Percentiles rank a stretch among this genome's conserved stretches.
phyloP scores from a whole-genome alignment of 2,113 vertebrate species.

The Ariopsis seemanni region DNA sequence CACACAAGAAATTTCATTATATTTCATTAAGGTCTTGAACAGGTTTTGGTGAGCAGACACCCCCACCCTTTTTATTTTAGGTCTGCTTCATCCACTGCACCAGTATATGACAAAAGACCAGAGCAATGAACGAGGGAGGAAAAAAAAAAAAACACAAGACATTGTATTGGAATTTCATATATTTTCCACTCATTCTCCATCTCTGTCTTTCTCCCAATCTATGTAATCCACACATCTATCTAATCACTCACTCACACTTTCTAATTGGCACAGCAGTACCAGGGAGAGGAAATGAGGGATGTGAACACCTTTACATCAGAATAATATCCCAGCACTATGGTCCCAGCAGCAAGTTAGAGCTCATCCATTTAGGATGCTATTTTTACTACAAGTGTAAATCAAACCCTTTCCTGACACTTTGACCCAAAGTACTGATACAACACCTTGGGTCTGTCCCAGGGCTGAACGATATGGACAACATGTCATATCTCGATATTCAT shows the following conservation, averaged over 20 bases:
- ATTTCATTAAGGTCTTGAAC: slow-evolving; percentile 25
- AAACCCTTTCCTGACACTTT: slow-evolving; percentile 36
- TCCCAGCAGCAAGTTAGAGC: background rate
- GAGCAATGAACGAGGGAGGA: background rate
- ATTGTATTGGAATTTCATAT: background rate
- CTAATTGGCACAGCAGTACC: no score
- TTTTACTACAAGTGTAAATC: slow-evolving; percentile 48
- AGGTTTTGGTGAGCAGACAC: slow-evolving; percentile 46
- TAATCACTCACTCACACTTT: no score
- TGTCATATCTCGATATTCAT: no score
- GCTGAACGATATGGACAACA: no score
- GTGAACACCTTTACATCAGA: no score
- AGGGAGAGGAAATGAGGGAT: no score
- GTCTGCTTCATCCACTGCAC: background rate
- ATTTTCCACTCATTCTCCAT: background rate
- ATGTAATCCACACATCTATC: no score
- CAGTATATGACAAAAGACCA: background rate
- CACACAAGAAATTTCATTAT: slow-evolving; percentile 59
- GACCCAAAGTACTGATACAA: slow-evolving; percentile 49
- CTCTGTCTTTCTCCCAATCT: background rate
- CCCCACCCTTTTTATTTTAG: background rate
- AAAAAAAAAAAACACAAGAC: background rate
- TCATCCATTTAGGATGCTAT: slow-evolving; percentile 4
- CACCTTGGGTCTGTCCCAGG: no score
- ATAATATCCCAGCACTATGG: background rate